Evolutionary conservation across 2,113 vertebrate species (phyloP), one percentile per base, ranked within the genome.

Genomic region (Campylomormyrus tamandua): DNA sequence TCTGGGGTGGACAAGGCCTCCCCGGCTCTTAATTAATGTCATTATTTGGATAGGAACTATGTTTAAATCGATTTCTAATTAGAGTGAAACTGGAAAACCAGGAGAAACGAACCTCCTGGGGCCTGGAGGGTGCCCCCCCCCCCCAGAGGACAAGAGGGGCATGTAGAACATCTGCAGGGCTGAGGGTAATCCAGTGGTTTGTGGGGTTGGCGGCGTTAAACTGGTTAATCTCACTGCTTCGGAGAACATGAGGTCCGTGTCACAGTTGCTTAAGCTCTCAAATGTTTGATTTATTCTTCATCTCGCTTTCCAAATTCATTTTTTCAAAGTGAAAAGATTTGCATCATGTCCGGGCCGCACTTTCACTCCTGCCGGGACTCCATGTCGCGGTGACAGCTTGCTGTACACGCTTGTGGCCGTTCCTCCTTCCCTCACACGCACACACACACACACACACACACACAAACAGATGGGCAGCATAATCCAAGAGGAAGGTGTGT

Each of bases 21-120:
- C 7, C 24, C 2, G 24, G 21, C 56, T 62, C 83, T 85, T 49
- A 85, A 85, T n/a, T 85, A 42, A 85, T n/a, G 83, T 5, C 83
- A 85, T 85, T 85, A 85, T 85, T 85, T 85, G 83, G 83, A 27
- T 49, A 46, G 83, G 83, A 49, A 85, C 83, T 85, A 85, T 11
- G 24, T 46, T 10, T 49, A 27, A 85, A 48, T 85, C 83, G 39
- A 85, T 49, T 85, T 45, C 45, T 49, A 85, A n/a, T 85, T 24
- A 49, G 10, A 85, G 83, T 2, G 35, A 80, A 80, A 42, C 31
- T 80, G 13, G 35, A 35, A 80, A 80, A 80, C 35, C 74, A 80
- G 74, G 74, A 19, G 35, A 42, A 39, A 80, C 2, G 0, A 39
- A 80, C 74, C 74, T 42, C 35, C 35, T 17, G 13, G 35, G 31